Evolutionary conservation across 2,888 invertebrate species (phyloP), one percentile per base, ranked within the genome.

Genomic region (Tetropium fuscum): DNA sequence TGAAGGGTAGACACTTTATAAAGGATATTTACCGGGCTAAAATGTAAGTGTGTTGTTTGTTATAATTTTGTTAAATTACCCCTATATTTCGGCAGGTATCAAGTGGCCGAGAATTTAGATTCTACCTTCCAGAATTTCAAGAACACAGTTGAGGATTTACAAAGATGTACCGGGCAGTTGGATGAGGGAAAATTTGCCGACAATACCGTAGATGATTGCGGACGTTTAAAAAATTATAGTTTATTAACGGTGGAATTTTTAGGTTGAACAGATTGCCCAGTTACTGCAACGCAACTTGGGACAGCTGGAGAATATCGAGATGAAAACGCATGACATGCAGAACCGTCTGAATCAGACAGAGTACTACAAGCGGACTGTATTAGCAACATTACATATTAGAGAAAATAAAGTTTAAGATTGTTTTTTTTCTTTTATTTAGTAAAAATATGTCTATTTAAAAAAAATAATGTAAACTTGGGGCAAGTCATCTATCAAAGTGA

Each of bases 211-310:
- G n/a, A n/a, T n/a, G n/a, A n/a, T n/a, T n/a, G n/a, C n/a, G n/a
- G n/a, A n/a, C n/a, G n/a, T n/a, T n/a, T n/a, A n/a, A n/a, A n/a
- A n/a, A n/a, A n/a, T n/a, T n/a, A n/a, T n/a, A n/a, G n/a, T n/a
- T n/a, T n/a, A n/a, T n/a, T n/a, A n/a, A n/a, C n/a, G n/a, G 8
- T 20, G 15, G 19, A 1, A 18, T 13, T 41, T 49, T 60, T 36
- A 60, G 53, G 40, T 64, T 15, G 61, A 64, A 43, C 47, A 56
- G n/a, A 34, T 65, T 7, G 62, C 60, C 8, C 59, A 59, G 7
- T 53, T 62, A 13, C 32, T 65, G 6, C 58, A 60, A 27, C 11
- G 11, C 20, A 15, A 62, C 2, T 49, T 65, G 25, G 34, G 58
- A 36, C 51, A 60, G 4, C 43, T 65, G 13, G 62, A 65, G 40